A percentile compares a stretch with the other conserved stretches of the same genome.
Conservation (phyloP, 1,140 invertebrate species). For the Trachymyrmex septentrionalis region DNA sequence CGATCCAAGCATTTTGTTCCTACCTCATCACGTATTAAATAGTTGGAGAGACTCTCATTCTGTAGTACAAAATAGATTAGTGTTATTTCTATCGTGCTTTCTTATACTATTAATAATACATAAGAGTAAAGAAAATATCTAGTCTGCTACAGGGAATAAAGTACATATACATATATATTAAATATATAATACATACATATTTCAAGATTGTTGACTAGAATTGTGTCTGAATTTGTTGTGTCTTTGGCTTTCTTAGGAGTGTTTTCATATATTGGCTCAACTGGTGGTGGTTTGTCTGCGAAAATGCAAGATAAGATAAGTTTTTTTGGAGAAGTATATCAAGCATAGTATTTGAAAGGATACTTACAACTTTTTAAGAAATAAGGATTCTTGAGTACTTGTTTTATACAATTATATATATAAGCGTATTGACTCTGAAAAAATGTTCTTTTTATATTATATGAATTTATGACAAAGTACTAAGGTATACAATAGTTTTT, state of each 20-base stretch:
- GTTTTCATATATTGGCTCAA: slow-evolving; percentile 77
- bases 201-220: slow-evolving; percentile 79
- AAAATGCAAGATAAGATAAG: slow-evolving; percentile 21
- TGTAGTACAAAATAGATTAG: slow-evolving; percentile 76
- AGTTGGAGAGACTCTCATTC: slow-evolving; percentile 78
- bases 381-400: slow-evolving; percentile 84
- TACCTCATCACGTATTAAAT: slow-evolving; percentile 80
- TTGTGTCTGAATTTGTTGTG: slow-evolving; percentile 73
- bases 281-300: slow-evolving; percentile 82
- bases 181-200: slow-evolving; percentile 79
- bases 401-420: slow-evolving; percentile 84
- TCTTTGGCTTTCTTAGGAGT: slow-evolving; percentile 74
- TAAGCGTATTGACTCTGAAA: slow-evolving; percentile 86
- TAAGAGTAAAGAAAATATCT: slow-evolving; percentile 37
- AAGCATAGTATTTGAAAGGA: background rate
- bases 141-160: background rate
- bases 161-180: background rate
- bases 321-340: slow-evolving; percentile 25
- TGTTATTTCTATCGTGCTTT: slow-evolving; percentile 62
- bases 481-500: background rate
- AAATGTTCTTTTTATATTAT: background rate
- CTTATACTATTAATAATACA: slow-evolving; percentile 46
- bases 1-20: slow-evolving; percentile 65
- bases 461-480: background rate
- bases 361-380: slow-evolving; percentile 83